Evolutionary conservation across 1,140 invertebrate species (phyloP).

Genomic region (Tachypleus tridentatus): DNA sequence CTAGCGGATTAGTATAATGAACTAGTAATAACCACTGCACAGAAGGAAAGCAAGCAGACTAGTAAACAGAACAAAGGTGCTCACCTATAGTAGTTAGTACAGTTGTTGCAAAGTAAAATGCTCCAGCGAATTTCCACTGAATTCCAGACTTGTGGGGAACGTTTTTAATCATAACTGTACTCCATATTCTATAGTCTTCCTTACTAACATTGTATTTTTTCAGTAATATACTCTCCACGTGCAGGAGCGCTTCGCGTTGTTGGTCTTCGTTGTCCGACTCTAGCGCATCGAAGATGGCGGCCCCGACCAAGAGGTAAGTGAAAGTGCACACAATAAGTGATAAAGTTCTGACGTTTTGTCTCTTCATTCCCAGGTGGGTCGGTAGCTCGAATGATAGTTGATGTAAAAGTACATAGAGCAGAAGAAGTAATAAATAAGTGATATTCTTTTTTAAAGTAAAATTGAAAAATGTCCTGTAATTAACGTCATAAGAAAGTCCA

Average conservation of each 20-base stretch:
- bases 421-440: too few species aligned
- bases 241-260: constrained; percentile 64
- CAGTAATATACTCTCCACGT: constrained; percentile 45
- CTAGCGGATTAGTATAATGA: too few species aligned
- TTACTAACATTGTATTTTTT: constrained; percentile 88
- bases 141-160: constrained; percentile 95
- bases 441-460: too few species aligned
- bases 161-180: constrained; percentile 86
- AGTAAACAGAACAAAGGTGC: constrained; percentile 9
- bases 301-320: constrained; percentile 96
- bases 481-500: too few species aligned
- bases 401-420: too few species aligned
- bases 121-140: constrained; percentile 94
- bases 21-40: too few species aligned
- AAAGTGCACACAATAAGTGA: constrained; percentile 98
- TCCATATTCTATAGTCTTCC: constrained; percentile 83
- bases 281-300: constrained; percentile 97
- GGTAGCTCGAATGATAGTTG: too few species aligned
- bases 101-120: constrained; percentile 98
- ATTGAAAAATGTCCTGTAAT: too few species aligned
- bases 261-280: constrained; percentile 90
- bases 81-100: constrained; percentile 95
- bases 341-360: constrained; percentile 96
- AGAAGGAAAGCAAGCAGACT: too few species aligned
- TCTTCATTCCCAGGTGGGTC: constrained; percentile 61